phyloP scores from a whole-genome alignment of 2,797 vertebrate genomes.

The Rhinichthys osculus region DNA sequence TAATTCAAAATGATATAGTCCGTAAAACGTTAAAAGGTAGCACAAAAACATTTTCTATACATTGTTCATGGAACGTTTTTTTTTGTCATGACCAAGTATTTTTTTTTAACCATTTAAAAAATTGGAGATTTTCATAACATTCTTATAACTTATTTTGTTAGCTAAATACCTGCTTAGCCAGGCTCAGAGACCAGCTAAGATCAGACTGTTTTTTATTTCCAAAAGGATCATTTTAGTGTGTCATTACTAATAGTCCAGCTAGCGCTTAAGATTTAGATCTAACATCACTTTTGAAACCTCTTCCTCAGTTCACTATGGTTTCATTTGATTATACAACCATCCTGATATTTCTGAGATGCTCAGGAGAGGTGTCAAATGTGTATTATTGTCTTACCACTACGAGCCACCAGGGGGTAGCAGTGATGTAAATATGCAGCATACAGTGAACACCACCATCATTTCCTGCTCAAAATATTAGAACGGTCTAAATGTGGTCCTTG shows the following conservation, averaged over 20 bases:
- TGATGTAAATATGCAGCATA: constrained; percentile 2
- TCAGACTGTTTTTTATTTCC: not conserved
- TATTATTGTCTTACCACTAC: constrained; percentile 11
- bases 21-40: not conserved
- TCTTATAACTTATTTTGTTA: too few relatives aligned
- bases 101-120: too few relatives aligned
- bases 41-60: not conserved
- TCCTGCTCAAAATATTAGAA: constrained; percentile 6
- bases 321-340: not conserved
- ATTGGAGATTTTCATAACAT: too few relatives aligned
- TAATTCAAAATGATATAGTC: not conserved
- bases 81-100: too few relatives aligned
- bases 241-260: not conserved
- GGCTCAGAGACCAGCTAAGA: not conserved
- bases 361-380: not conserved
- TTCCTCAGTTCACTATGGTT: not conserved
- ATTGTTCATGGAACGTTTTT: not conserved
- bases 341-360: not conserved
- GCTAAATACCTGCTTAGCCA: not conserved
- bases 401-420: constrained; percentile 30
- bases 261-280: constrained; percentile 10
- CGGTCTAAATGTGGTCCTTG: not conserved
- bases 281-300: not conserved
- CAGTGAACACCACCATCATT: not conserved
- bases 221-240: not conserved